Base-by-base conservation (phyloP, 2,113 vertebrate genomes). In the Brevimyrus niger region DNA sequence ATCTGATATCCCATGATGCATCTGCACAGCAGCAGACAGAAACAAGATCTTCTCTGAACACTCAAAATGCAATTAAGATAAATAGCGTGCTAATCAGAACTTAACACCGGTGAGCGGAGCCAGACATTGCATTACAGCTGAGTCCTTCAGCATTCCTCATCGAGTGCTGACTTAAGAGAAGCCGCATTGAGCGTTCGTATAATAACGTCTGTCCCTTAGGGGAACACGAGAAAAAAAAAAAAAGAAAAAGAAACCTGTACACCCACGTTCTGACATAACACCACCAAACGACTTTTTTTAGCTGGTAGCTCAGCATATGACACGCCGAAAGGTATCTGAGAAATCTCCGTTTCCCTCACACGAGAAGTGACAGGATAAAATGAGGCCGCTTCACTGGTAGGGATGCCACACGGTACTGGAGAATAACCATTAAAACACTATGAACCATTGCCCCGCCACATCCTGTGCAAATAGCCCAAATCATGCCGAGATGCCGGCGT, bases 1-100 rank as follows among this genome's bases (percentile, higher is more conserved):
- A 31, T 17, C 61, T 44, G 58, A 19, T 15, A 69, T 88, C 87
- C 87, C 87, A 88, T 69, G 44, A 88, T 88, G 87, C 87, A 65
- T 31, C 87, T 35, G 58, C n/a, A 31, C 58, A 46, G 58, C 44
- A 69, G 58, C 44, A 73, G 55, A 61, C 7, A 88, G 21, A 80
- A 69, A 73, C 21, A 21, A 69, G 46, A 47, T 27, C 44, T 69
- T 46, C 44, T 69, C 55, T 88, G 35, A 61, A 44, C 13, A 65
- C 17, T 65, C 55, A 65, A 69, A 61, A 47, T 69, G 58, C 44
- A 88, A 87, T 35, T 58, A 87, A 42, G 53, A 88, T 88, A 86
- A 86, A 86, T 48, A 50, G 83, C 44, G n/a, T 48, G 83, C 42
- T 27, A 86, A 86, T 48, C 23, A 88, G 23, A 46, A 42, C 53